Base-by-base conservation (phyloP, 1,140 invertebrate genomes). In the Pseudomyrmex cubaensis region DNA sequence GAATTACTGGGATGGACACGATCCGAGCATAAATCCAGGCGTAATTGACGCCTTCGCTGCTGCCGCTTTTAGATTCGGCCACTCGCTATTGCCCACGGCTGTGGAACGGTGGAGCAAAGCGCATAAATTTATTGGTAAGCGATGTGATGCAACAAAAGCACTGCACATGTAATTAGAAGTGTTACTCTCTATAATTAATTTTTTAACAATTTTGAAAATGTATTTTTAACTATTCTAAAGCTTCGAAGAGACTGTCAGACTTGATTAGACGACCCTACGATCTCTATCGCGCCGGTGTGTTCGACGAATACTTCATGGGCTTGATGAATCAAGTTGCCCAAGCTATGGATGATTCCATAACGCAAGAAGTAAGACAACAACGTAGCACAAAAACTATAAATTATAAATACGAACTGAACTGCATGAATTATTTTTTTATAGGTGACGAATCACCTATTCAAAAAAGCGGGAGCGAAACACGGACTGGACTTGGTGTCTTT, bases 271-370 rank as follows among this genome's bases (percentile, higher is more conserved):
- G 98, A 88, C 98, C 98, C 0, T 98, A 97, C 90, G 98, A 98
- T 93, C 93, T 99, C 57, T 99, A 98, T 93, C 95, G 98, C 90
- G 97, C 98, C 25, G 98, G 98, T 46, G 97, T 98, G 35, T 94
- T 98, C 2, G 98, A 99, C 90, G 97, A 98, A 93, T 99, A 98
- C 91, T 96, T 98, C 13, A 98, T 98, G 97, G 98, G 98, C 54
- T 93, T 99, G 54, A 97, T 98, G 96, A 99, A 99, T 93, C 98
- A 99, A 95, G 97, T 98, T 17, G 98, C 98, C 8, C 98, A 98
- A 94, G 98, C 98, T 89, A 98, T 98, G 97, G 98, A 99, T 90
- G 97, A 98, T 91, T 98, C 98, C 0, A 97, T 99, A 80, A 98
- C 98, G 0, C 97, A 98, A 94, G 97, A 98, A 95, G 98, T 96